Evolutionary conservation across 2,797 vertebrate species (phyloP).

Genomic region (Rousettus madagascariensis): DNA sequence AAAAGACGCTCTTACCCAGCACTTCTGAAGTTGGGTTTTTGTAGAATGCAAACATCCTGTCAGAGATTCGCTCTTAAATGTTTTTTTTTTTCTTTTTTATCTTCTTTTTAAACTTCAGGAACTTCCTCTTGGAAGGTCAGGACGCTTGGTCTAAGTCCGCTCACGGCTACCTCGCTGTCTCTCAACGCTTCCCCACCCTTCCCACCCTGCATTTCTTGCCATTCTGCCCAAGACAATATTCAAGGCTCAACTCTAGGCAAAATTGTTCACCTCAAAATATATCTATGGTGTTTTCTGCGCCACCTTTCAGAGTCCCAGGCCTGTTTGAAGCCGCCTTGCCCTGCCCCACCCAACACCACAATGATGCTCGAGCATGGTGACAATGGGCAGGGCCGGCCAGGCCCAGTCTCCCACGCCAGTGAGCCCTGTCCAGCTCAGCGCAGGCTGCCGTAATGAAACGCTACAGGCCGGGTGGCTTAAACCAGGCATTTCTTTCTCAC

Average conservation of each 20-base stretch:
- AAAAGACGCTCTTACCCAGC: neutral
- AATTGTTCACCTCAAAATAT: neutral
- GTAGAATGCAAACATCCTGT: neutral
- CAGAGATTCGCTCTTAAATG: neutral
- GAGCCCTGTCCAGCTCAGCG: neutral
- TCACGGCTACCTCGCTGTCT: accelerated
- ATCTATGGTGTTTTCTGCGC: neutral
- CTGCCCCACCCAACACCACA: too few species aligned
- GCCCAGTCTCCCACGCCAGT: neutral
- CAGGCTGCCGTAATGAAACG: neutral
- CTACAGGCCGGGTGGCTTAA: accelerated
- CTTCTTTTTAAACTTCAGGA: too few species aligned
- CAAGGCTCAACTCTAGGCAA: neutral
- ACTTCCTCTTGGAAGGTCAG: neutral
- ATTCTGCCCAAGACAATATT: neutral
- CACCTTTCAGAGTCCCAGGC: neutral
- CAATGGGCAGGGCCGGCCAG: neutral
- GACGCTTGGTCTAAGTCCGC: neutral
- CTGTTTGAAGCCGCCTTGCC: neutral
- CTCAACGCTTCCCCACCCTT: neutral
- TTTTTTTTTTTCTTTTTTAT: too few species aligned
- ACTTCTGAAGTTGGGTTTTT: neutral
- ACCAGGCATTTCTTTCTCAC: neutral
- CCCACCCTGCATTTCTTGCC: neutral
- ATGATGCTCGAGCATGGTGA: neutral